phyloP scores from a whole-genome alignment of 2,113 vertebrate species.

The Semnornis frantzii region DNA sequence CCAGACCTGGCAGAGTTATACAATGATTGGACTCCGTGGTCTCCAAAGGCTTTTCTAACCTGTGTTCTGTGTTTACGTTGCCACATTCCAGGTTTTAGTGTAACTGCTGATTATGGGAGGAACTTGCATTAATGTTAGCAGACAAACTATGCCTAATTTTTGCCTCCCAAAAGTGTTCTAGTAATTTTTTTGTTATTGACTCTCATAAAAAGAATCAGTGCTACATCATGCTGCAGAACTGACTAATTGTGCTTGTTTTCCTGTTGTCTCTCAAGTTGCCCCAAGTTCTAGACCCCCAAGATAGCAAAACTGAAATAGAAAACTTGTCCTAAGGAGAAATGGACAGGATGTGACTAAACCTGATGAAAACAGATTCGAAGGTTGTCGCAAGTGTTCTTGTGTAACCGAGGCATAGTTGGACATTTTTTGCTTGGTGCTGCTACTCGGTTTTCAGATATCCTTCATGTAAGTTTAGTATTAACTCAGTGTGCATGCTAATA shows the following conservation, averaged over 20 bases:
- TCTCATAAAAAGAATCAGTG: not conserved
- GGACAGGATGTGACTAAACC: not conserved
- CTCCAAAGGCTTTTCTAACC: no score
- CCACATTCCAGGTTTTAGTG: not conserved
- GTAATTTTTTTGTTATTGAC: not conserved
- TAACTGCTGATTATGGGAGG: not conserved
- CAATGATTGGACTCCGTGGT: no score
- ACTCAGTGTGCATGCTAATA: not conserved
- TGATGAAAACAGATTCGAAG: not conserved
- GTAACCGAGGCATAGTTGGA: not conserved
- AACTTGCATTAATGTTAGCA: not conserved
- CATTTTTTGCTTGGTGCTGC: not conserved
- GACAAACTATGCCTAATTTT: not conserved
- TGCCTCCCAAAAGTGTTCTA: not conserved
- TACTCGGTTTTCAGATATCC: not conserved
- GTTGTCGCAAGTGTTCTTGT: not conserved
- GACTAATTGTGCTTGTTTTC: not conserved
- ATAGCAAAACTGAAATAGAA: constrained; percentile 26
- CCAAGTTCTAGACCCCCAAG: not conserved
- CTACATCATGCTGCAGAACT: not conserved
- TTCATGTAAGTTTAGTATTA: constrained; percentile 3
- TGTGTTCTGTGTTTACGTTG: not conserved
- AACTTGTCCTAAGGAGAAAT: constrained; percentile 30
- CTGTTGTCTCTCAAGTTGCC: constrained; percentile 21
- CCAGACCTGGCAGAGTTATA: no score